Evolutionary conservation across 2,888 invertebrate species (phyloP), one percentile per base, ranked within the genome.

Genomic region (Dicyrtoma fusca): DNA sequence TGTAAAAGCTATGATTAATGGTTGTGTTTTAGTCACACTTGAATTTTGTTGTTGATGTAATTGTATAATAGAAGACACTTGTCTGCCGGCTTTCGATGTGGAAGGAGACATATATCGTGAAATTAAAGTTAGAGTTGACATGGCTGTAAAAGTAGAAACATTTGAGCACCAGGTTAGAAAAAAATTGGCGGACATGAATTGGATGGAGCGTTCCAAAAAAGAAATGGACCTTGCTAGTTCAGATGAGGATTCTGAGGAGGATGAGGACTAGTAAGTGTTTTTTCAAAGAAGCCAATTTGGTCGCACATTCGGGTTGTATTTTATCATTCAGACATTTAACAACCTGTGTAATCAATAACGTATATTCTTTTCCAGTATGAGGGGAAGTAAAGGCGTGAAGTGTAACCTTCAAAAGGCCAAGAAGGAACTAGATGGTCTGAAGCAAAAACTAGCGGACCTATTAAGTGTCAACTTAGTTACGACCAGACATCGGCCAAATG

Each of bases 141-240:
- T 92, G 44, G 96, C 96, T 0, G 86, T 92, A 1, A 89, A 92
- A 78, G 86, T 97, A 49, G 97, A 97, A 82, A 87, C 87, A 61
- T 82, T 92, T 68, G 85, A 86, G 72, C 90, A 94, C 83, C 86
- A 92, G 81, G 87, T 86, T 81, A 85, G 88, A 26, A 88, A 90
- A 71, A 84, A 87, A 0, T 88, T 88, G 80, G 88, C 89, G 11
- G 88, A 93, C 80, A 88, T 88, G 76, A 91, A 91, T 23, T 98
- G 97, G 97, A 86, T 93, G 82, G 89, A 91, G 79, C 91, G 91
- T 82, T 91, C 91, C 1, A 94, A 94, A 0, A 88, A 89, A 76
- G 95, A 96, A 78, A 92, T 95, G 90, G 97, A 97, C 83, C 82
- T 88, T 51, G 85, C 85, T 13, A 85, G 96, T 1, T 95, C 95